Evolutionary conservation across 2,113 vertebrate genomes (phyloP).

Genomic region (Lepisosteus osseus): DNA sequence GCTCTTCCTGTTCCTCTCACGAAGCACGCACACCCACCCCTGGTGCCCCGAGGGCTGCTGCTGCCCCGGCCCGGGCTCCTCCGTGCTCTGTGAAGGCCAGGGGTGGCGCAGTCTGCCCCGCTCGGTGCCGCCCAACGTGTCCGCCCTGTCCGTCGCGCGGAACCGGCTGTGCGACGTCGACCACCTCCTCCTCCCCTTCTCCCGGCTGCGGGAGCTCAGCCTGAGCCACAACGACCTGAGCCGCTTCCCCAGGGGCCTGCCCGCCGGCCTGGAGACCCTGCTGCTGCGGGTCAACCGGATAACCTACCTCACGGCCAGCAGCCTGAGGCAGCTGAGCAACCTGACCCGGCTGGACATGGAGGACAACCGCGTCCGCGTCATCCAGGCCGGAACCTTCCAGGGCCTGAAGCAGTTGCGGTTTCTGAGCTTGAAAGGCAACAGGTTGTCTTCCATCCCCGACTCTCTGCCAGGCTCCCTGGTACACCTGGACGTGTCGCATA

Average conservation of each 20-base stretch:
- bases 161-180: constrained; percentile 69
- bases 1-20: constrained; percentile 45
- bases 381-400: constrained; percentile 59
- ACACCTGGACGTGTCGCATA: constrained; percentile 61
- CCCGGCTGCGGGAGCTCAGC: constrained; percentile 63
- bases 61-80: constrained; percentile 49
- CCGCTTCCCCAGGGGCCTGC: constrained; percentile 66
- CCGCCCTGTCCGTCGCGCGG: constrained; percentile 59
- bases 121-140: constrained; percentile 56
- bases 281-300: constrained; percentile 67
- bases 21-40: constrained; percentile 29
- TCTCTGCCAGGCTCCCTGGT: constrained; percentile 58
- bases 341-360: constrained; percentile 64
- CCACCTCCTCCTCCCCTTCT: constrained; percentile 55
- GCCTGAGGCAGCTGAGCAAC: constrained; percentile 59
- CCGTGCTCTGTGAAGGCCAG: constrained; percentile 66
- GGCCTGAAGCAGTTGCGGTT: constrained; percentile 51
- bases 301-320: constrained; percentile 63
- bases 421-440: constrained; percentile 62
- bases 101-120: constrained; percentile 60
- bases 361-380: constrained; percentile 63
- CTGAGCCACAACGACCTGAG: constrained; percentile 63
- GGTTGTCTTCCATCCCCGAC: constrained; percentile 50
- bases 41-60: constrained; percentile 67
- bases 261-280: constrained; percentile 63